Base-by-base conservation (phyloP, 2,888 invertebrate species). In the Ichneumoninae sp. region DNA sequence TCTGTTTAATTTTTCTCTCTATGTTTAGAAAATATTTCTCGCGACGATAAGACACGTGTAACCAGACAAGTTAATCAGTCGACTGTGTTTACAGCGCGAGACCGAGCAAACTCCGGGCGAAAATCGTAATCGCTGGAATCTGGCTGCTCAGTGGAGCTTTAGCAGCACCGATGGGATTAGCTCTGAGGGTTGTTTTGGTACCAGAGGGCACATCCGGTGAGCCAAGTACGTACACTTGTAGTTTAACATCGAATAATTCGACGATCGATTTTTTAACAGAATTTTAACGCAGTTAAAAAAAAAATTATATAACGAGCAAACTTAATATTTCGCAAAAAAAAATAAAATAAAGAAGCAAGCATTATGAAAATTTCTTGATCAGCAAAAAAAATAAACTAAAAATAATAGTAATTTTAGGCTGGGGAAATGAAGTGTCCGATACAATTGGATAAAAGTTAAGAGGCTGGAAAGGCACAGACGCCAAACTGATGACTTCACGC, bases 81-180 rank as follows among this genome's bases (percentile, higher is more conserved):
- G 70, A 84, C 22, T 50, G 72, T 50, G 70, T 69, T 86, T 72
- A 52, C 94, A 96, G 96, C 93, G 96, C 97, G 22, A 95, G 96
- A 87, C 96, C 97, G 16, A 96, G 97, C 0, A 97, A 96, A 91
- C 94, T 96, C 76, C 94, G 96, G 79, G 97, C 97, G 4, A 96
- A 97, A 94, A 94, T 97, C 78, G 95, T 96, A 84, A 96, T 98
- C 89, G 95, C 95, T 7, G 94, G 95, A 57, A 97, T 97, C 91
- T 98, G 97, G 98, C 90, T 96, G 7, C 91, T 97, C 83, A 96
- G 96, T 0, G 93, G 96, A 4, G 93, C 95, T 0, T 94, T 97
- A 76, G 96, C 97, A 0, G 94, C 95, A 0, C 97, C 97, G 0
- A 96, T 96, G 94, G 96, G 96, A 0, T 94, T 95, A 90, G 96